A percentile compares a stretch with the other conserved stretches of the same genome.
These are phyloP conservation scores for Deilephila porcellus DNA, from an alignment of 2,888 invertebrate species.

Conservation along the genomic window DNA sequence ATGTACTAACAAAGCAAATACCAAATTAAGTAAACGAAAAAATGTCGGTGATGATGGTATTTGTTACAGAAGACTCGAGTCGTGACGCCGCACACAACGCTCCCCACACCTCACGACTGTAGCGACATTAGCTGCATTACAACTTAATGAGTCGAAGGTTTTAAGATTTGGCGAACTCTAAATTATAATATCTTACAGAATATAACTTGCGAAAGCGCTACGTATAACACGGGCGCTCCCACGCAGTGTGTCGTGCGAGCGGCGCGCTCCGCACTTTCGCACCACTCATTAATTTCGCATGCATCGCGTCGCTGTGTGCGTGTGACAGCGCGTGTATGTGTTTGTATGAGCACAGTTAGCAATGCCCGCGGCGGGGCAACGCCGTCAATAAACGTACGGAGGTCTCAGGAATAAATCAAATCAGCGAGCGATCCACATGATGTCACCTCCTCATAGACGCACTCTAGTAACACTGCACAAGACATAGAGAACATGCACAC, in stretches of 20 bases:
- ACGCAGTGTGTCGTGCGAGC: neutral
- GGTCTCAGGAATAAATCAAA: no score
- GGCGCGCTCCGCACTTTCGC: conserved; percentile 20
- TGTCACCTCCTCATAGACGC: no score
- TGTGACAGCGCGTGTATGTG: neutral
- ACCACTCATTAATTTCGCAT: conserved; percentile 22
- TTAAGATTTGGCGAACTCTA: no score
- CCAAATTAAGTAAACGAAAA: no score
- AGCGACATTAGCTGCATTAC: no score
- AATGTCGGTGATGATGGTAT: neutral
- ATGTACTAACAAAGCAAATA: no score
- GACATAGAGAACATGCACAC: no score
- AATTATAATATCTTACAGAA: no score
- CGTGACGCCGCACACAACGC: neutral
- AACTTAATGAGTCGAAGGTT: no score
- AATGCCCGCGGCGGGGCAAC: neutral
- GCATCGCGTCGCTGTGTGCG: neutral
- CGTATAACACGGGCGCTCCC: neutral
- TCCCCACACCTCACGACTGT: neutral
- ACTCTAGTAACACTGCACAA: no score
- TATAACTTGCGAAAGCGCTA: neutral
- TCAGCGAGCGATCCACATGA: no score
- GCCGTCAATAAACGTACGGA: neutral
- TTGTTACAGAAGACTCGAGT: no score
- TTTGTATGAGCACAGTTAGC: neutral